These are phyloP conservation scores for Triplophysa rosa DNA, from an alignment of 2,113 vertebrate species.

Conservation along the genomic window DNA sequence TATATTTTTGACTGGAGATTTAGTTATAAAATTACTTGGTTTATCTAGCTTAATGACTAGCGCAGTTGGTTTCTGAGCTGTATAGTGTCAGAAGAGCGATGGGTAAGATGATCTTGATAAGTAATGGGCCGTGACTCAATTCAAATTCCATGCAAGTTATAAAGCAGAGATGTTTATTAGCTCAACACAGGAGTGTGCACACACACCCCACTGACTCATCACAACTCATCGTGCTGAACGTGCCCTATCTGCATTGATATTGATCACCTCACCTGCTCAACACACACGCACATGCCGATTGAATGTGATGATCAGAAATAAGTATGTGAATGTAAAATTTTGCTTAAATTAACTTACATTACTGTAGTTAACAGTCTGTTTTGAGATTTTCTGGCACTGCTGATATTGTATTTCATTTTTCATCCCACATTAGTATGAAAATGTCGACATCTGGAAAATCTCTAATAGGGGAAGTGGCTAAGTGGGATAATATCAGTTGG, in stretches of 20 bases:
- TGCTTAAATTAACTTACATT: no score
- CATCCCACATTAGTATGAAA: no score
- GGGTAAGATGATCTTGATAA: slow-evolving; percentile 5
- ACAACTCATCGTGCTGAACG: slow-evolving; percentile 19
- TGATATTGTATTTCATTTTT: no score
- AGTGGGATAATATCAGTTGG: no score
- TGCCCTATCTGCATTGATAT: slow-evolving; percentile 7
- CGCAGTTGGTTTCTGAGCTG: neutral
- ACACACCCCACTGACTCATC: slow-evolving; percentile 50
- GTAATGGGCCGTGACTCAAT: slow-evolving; percentile 6
- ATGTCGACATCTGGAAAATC: no score
- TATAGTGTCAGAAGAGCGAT: slow-evolving; percentile 13
- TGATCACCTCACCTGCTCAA: neutral
- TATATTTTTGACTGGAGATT: no score
- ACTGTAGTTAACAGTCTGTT: no score
- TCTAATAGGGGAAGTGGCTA: no score
- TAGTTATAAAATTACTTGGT: neutral
- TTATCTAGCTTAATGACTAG: slow-evolving; percentile 25
- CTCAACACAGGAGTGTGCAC: neutral
- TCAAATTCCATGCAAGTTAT: slow-evolving; percentile 27
- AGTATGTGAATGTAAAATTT: neutral
- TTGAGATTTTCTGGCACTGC: no score
- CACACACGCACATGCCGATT: neutral
- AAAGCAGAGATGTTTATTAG: slow-evolving; percentile 7
- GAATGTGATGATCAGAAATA: neutral